These are phyloP conservation scores for Aselliscus stoliczkanus DNA, from an alignment of 2,797 vertebrate species.

Conservation along the genomic window DNA sequence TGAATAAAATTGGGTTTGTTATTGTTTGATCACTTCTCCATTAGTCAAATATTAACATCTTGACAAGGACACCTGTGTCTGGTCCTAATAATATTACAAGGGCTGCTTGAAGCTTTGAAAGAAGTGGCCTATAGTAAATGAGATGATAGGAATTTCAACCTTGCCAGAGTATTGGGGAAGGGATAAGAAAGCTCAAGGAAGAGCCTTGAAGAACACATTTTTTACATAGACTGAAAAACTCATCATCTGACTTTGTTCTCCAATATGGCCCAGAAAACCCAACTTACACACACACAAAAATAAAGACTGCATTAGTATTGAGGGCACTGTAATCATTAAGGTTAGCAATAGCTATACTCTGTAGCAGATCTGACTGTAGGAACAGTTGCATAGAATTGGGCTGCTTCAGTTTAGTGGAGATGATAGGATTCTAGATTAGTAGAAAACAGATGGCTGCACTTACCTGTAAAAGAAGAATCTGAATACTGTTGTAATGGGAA, in stretches of 20 bases:
- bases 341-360: not conserved
- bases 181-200: not conserved
- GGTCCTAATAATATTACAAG: not conserved
- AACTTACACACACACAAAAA: not conserved
- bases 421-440: not conserved
- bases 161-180: not conserved
- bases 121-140: not conserved
- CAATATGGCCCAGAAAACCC: not conserved
- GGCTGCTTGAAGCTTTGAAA: not conserved
- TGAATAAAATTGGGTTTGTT: not conserved
- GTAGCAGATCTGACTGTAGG: not conserved
- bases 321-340: not conserved
- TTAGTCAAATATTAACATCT: not conserved
- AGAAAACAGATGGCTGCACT: not conserved
- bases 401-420: not conserved
- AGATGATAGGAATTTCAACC: not conserved
- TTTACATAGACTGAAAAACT: not conserved
- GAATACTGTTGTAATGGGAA: not conserved
- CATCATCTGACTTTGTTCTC: not conserved
- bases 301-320: not conserved
- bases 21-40: not conserved
- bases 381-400: not conserved
- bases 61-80: not conserved
- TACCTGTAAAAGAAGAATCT: not conserved
- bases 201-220: not conserved